Evolutionary conservation across 2,888 invertebrate species (phyloP).

Genomic region (Nomada ferruginata): DNA sequence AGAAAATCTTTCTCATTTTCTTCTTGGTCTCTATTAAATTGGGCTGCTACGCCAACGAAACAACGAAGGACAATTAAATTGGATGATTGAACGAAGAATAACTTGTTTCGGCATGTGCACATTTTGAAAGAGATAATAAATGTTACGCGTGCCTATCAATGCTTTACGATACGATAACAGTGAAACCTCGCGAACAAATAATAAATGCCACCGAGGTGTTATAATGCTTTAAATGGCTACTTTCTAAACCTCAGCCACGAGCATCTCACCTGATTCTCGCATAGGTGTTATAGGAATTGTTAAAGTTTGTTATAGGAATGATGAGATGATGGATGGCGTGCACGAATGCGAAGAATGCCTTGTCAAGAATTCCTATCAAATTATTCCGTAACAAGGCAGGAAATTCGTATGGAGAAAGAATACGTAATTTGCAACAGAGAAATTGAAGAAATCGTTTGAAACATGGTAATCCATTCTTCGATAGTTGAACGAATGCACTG

Average conservation of each 20-base stretch:
- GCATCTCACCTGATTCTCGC: too few relatives aligned
- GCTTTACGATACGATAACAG: background rate
- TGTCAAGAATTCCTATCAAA: background rate
- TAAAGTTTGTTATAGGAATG: too few relatives aligned
- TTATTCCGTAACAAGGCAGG: background rate
- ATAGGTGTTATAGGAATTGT: too few relatives aligned
- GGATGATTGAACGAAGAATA: too few relatives aligned
- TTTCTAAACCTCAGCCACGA: conserved; percentile 31
- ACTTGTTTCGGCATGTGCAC: too few relatives aligned
- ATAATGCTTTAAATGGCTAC: background rate
- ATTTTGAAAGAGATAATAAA: too few relatives aligned
- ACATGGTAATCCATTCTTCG: background rate
- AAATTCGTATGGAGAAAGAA: conserved; percentile 1
- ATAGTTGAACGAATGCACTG: background rate
- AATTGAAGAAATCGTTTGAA: conserved; percentile 5
- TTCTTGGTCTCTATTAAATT: too few relatives aligned
- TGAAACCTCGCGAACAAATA: background rate
- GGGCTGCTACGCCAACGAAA: too few relatives aligned
- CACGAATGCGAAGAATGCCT: background rate
- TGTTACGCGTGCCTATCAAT: background rate
- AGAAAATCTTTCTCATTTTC: too few relatives aligned
- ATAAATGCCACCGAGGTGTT: background rate
- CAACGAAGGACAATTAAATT: too few relatives aligned
- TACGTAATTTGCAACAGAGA: background rate
- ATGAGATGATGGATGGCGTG: too few relatives aligned